Evolutionary conservation across 2,888 invertebrate genomes (phyloP).

Genomic region (Ellobium chinense): DNA sequence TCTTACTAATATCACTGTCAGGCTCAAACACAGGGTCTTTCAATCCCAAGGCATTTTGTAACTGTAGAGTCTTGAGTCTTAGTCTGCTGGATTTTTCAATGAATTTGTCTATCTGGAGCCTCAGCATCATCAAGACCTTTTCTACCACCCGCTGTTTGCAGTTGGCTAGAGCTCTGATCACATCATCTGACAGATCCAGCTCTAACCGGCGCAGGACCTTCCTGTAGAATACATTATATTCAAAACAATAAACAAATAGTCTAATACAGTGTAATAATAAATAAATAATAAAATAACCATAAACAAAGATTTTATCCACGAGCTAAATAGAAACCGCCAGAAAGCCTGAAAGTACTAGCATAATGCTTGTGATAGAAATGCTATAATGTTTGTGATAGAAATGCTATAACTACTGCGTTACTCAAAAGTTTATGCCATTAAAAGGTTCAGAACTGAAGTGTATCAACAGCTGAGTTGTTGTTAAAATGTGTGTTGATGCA

Average conservation of each 20-base stretch:
- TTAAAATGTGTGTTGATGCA: too few relatives aligned
- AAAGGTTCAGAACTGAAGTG: too few relatives aligned
- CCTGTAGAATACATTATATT: too few relatives aligned
- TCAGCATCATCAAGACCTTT: constrained; percentile 65
- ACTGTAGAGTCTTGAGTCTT: constrained; percentile 30
- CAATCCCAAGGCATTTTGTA: constrained; percentile 17
- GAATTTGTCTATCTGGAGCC: constrained; percentile 65
- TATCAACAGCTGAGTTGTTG: too few relatives aligned
- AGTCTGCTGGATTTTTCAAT: constrained; percentile 55
- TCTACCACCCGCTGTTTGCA: constrained; percentile 66
- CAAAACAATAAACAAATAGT: constrained; percentile 17
- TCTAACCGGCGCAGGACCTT: constrained; percentile 61
- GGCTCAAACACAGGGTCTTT: constrained; percentile 32
- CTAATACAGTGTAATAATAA: background rate
- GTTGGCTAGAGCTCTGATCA: constrained; percentile 63
- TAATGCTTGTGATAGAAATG: too few relatives aligned
- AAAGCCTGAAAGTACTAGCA: too few relatives aligned
- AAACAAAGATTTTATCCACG: background rate
- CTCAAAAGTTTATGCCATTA: too few relatives aligned
- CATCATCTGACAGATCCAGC: constrained; percentile 69
- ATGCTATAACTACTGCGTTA: too few relatives aligned
- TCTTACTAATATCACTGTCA: background rate
- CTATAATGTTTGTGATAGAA: too few relatives aligned
- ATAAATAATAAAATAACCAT: background rate
- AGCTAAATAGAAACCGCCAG: too few relatives aligned